Base-by-base conservation (phyloP, 2,113 vertebrate genomes). In the Morone chrysops region DNA sequence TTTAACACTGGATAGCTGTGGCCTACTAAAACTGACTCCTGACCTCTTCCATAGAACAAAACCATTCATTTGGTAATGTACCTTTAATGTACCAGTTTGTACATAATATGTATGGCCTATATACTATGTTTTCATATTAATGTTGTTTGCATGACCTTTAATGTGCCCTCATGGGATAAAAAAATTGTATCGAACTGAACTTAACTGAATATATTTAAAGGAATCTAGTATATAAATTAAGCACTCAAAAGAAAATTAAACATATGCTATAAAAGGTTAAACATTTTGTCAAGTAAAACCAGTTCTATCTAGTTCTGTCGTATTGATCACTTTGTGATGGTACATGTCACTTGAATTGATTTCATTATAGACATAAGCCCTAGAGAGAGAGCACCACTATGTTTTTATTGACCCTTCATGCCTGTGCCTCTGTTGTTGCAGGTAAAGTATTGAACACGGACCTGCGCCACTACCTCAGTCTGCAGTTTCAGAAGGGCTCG, bases 381-480 rank as follows among this genome's bases (percentile, higher is more conserved):
- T 62, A 59, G 48, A 72, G 31, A 78, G 36, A 66, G 48, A 71
- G 12, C 54, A 40, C 41, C 36, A 4, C 2, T 36, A 54, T 63
- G 62, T 70, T 78, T 86, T 72, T 77, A 80, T 83, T 92, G 77
- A 92, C 80, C 70, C 61, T 59, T 36, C 43, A 1, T 83, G 31
- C 48, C 57, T 89, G 78, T 83, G 65, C 82, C 1, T 92, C 53
- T 86, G 61, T 89, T 71, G 31, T 78, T 83, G 73, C 66, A 99
- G 98, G 98, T n/a, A 99, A 99, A 95, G 97, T 99, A 81, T 96
- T 99, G 93, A 99, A 99, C 94, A 97, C 97, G 75, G 98, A 99
- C 93, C 94, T 99, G 90, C 96, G 98, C 56, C 98, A 99, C 94
- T 99, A 99, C 92, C 94, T 99, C 94, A 99, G 98, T 90, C 96